Percentiles rank a stretch among this genome's conserved stretches.
phyloP scores from a whole-genome alignment of 2,113 vertebrate species.

The Lichenostomus cassidix region DNA sequence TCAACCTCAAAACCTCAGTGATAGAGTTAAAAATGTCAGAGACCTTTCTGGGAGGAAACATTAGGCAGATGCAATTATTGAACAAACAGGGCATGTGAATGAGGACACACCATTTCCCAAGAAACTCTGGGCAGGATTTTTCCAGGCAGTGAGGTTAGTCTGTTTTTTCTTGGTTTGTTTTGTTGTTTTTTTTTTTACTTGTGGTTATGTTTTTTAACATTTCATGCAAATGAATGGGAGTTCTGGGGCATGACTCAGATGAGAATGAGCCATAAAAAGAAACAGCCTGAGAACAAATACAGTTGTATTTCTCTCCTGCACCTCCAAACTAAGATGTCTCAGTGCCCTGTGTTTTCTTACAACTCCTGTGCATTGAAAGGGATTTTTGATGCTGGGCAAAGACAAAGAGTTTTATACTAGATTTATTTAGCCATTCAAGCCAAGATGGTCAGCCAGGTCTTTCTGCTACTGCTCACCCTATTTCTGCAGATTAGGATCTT shows the following conservation, averaged over 20 bases:
- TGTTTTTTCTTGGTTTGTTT: not conserved
- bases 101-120: not conserved
- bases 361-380: not conserved
- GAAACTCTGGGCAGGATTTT: not conserved
- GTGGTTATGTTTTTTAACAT: not conserved
- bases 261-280: slow-evolving; percentile 19
- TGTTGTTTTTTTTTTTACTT: not conserved
- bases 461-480: not conserved
- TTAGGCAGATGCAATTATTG: not conserved
- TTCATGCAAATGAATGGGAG: slow-evolving; percentile 5
- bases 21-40: not conserved
- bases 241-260: slow-evolving; percentile 24
- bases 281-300: not conserved
- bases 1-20: not conserved
- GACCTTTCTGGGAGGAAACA: not conserved
- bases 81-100: fast-evolving
- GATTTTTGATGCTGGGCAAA: not conserved
- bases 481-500: not conserved
- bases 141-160: not conserved
- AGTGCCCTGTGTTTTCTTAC: not conserved
- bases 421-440: not conserved
- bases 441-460: not conserved
- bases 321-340: not conserved
- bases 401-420: not conserved
- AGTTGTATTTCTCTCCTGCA: not conserved